Conservation (phyloP, 2,113 vertebrate genomes). For the Rhinoderma darwinii region DNA sequence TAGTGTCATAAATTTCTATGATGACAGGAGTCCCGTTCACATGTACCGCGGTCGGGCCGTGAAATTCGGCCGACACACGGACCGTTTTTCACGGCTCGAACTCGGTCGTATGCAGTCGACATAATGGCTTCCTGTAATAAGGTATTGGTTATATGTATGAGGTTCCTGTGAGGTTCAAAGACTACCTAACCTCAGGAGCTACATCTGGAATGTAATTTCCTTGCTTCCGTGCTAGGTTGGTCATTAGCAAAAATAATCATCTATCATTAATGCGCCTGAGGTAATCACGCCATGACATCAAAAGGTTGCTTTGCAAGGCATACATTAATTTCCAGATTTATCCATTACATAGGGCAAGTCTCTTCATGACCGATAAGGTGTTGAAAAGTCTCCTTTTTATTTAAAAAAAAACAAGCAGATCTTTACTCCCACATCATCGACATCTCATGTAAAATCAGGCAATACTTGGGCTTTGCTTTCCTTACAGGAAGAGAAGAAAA, state of each 20-base stretch:
- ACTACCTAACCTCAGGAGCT: background rate
- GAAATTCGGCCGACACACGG: no score
- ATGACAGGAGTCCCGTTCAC: no score
- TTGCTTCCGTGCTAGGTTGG: slow-evolving; percentile 33
- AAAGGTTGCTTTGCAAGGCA: slow-evolving; percentile 55
- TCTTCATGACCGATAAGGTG: slow-evolving; percentile 62
- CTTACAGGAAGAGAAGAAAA: slow-evolving; percentile 62
- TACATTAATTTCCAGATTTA: slow-evolving; percentile 66
- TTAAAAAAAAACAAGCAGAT: slow-evolving; percentile 63
- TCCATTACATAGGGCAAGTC: slow-evolving; percentile 65
- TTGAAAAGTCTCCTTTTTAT: slow-evolving; percentile 66
- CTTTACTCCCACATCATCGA: slow-evolving; percentile 58
- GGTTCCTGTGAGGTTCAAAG: background rate
- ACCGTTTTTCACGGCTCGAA: no score
- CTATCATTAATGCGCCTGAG: slow-evolving; percentile 55
- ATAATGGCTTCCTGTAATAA: background rate
- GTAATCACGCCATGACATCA: slow-evolving; percentile 54
- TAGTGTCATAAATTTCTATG: no score
- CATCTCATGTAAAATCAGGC: slow-evolving; percentile 66
- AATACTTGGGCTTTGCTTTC: slow-evolving; percentile 61
- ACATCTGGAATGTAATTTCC: slow-evolving; percentile 11
- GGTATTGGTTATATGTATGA: background rate
- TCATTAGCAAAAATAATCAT: slow-evolving; percentile 55
- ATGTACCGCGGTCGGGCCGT: no score
- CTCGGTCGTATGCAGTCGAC: no score